A percentile compares a stretch with the other conserved stretches of the same genome.
phyloP scores from a whole-genome alignment of 2,888 invertebrate genomes.

The Xylocampa areola region DNA sequence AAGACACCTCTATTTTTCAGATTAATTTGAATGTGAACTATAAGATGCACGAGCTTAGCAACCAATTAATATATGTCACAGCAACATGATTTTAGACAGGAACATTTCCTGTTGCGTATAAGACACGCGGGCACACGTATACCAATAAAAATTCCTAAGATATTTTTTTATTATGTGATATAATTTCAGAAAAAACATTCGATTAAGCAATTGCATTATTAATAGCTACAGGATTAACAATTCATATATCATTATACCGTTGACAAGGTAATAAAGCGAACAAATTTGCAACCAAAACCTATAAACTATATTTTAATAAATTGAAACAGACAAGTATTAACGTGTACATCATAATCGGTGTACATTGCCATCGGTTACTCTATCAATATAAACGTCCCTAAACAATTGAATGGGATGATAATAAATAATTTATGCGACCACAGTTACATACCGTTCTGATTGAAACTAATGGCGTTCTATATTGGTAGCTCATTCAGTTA shows the following conservation, averaged over 20 bases:
- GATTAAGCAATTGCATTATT: no score
- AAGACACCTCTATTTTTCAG: slow-evolving; percentile 2
- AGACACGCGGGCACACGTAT: no score
- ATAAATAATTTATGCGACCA: slow-evolving; percentile 71
- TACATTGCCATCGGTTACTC: slow-evolving; percentile 54
- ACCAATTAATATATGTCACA: slow-evolving; percentile 13
- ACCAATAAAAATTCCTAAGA: no score
- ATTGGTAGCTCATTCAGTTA: slow-evolving; percentile 53
- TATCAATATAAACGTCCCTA: slow-evolving; percentile 61
- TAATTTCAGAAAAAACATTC: background rate
- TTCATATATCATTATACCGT: slow-evolving; percentile 25
- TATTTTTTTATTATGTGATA: slow-evolving; percentile 2
- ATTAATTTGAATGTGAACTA: slow-evolving; percentile 7
- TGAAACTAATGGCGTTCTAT: slow-evolving; percentile 68
- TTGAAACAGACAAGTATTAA: slow-evolving; percentile 35
- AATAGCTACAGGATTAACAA: no score
- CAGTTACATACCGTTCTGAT: slow-evolving; percentile 66
- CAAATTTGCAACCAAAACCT: slow-evolving; percentile 21
- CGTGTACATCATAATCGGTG: slow-evolving; percentile 39
- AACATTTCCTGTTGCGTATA: no score
- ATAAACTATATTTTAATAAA: slow-evolving; percentile 34
- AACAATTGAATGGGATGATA: slow-evolving; percentile 66
- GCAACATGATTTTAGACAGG: background rate
- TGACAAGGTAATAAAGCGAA: slow-evolving; percentile 19
- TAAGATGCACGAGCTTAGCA: slow-evolving; percentile 1